Base-by-base conservation (phyloP, 2,113 vertebrate genomes). In the Pseudorhombus dupliciocellatus region DNA sequence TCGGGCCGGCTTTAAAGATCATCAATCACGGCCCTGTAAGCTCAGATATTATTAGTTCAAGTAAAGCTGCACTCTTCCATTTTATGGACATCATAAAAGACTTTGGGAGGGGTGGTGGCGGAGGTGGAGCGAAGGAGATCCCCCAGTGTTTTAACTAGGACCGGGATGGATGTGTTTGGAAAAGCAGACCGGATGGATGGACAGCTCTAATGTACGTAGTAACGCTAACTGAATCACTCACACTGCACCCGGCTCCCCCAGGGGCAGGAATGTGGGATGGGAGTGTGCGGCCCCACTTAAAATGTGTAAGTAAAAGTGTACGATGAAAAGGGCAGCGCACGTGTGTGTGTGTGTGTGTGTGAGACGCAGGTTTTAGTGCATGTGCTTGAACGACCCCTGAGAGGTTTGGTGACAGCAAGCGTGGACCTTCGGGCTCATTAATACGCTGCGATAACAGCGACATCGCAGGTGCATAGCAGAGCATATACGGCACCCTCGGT, bases 1-100 rank as follows among this genome's bases (percentile, higher is more conserved):
- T 96, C 94, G 93, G 80, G 88, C 90, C 80, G 88, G 94, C 95
- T 96, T 95, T 93, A 95, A 96, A 96, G 94, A 95, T 91, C 94
- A 95, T 96, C 95, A 96, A 94, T 98, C 95, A 96, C 92, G 88
- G 83, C 77, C 87, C 88, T 70, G 88, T 92, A 91, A 95, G 92
- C 92, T 92, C 87, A 92, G 88, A 91, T 95, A 95, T 94, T 96
- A 95, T 96, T 97, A 95, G 94, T 95, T 96, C 90, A 93, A 95
- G 93, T 94, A 95, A 94, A 95, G 93, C 89, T 93, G 93, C 94
- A 93, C 94, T 96, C 95, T 96, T 92, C 94, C 92, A 93, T 94
- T 96, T 95, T 96, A 96, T 95, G 92, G 94, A 94, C 92, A 94
- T 94, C 93, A 94, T 95, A 94, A 90, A 93, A 93, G 89, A 92